A percentile compares a stretch with the other conserved stretches of the same genome.
These are phyloP conservation scores for Oreochromis aureus DNA, from an alignment of 2,113 vertebrate genomes.

Conservation along the genomic window DNA sequence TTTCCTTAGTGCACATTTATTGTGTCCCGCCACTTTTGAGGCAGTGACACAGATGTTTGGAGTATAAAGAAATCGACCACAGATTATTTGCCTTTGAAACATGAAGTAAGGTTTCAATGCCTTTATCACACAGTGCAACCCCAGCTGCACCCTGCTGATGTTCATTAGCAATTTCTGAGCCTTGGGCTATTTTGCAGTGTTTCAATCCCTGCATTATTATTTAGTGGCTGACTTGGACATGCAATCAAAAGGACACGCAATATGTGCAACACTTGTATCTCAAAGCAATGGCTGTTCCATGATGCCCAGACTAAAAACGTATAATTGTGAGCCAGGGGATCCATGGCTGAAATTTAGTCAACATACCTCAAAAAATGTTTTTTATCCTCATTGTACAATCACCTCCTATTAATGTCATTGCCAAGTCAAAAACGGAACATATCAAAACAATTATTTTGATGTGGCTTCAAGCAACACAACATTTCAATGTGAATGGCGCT, in stretches of 20 bases:
- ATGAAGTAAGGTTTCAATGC: slow-evolving; percentile 18
- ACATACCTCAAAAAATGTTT: slow-evolving; percentile 27
- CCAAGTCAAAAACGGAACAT: slow-evolving; percentile 52
- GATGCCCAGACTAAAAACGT: slow-evolving; percentile 41
- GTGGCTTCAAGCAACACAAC: slow-evolving; percentile 57
- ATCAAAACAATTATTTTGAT: slow-evolving; percentile 74
- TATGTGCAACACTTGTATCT: slow-evolving; percentile 55
- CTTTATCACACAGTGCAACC: not conserved
- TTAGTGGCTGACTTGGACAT: slow-evolving; percentile 61
- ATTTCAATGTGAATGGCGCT: slow-evolving; percentile 57
- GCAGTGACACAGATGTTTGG: not conserved
- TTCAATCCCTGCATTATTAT: slow-evolving; percentile 64
- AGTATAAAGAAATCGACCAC: not conserved
- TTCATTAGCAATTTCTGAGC: slow-evolving; percentile 70
- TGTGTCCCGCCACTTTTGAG: not conserved
- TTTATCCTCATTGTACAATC: slow-evolving; percentile 51
- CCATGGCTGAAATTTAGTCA: slow-evolving; percentile 41
- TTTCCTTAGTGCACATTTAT: not conserved
- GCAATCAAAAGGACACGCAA: slow-evolving; percentile 65
- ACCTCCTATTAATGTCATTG: slow-evolving; percentile 62
- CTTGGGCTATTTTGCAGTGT: slow-evolving; percentile 50
- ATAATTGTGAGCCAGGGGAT: slow-evolving; percentile 48
- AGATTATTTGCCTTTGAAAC: slow-evolving; percentile 37
- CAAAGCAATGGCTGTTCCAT: slow-evolving; percentile 28
- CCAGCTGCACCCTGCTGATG: slow-evolving; percentile 56